Base-by-base conservation (phyloP, 2,888 invertebrate species). In the Ecliptopera silaceata region DNA sequence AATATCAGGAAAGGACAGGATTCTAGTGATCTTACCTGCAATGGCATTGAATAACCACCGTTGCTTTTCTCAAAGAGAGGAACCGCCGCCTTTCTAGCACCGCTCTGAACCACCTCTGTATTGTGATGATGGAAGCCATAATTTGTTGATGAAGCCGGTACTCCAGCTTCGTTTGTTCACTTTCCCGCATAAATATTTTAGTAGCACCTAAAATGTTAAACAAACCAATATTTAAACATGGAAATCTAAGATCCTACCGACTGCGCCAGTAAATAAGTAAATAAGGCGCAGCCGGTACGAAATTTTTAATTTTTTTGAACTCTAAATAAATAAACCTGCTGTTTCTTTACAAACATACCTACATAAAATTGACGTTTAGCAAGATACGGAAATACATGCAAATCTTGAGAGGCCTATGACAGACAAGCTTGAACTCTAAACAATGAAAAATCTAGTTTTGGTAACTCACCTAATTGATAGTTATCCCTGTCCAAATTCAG, bases 151-250 rank as follows among this genome's bases (percentile, higher is more conserved):
- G 98, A 50, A 99, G 92, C 68, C 96, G 95, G 76, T 97, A 96
- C 80, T 99, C 98, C 64, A 98, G 88, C 78, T 97, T 96, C 70
- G 97, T 94, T 85, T 98, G 98, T 83, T 98, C 98, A 22, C 97
- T 96, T 81, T 98, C 98, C 36, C 98, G 93, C 92, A 98, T 94
- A 80, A 98, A 98, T 63, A 98, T 96, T 92, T 98, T 98, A 13
- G 95, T 96, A 54, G 94, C 93, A 50, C 96, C 96, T 91, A 58
- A 0, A 42, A 42, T 31, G 12, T 32, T 34, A 0, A 15, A 18
- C 6, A 8, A 17, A n/a, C 3, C 4, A 10, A n/a, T 12, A 17
- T 39, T 31, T 3, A 31, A 4, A 31, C 31, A 31, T 31, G 6
- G 6, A 26, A 36, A 10, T 26, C 3, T 2, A 1, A 15, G 3